A percentile compares a stretch with the other conserved stretches of the same genome.
phyloP scores from a whole-genome alignment of 2,797 vertebrate genomes.

The Sebastes matsubarae region DNA sequence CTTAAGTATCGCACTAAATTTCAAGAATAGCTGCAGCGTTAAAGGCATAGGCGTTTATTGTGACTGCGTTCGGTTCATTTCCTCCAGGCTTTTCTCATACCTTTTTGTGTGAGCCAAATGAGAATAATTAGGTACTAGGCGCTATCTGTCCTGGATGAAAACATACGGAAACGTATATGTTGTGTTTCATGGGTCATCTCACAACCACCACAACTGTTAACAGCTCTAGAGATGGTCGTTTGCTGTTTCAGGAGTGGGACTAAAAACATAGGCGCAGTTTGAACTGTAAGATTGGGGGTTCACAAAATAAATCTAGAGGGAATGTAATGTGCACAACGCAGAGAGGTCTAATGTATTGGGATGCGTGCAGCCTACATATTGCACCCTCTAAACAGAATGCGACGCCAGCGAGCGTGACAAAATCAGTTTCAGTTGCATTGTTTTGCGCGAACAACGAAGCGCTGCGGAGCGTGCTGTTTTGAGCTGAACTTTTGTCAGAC shows the following conservation, averaged over 20 bases:
- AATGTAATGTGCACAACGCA: no score
- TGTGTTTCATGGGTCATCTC: not conserved
- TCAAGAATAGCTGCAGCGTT: conserved; percentile 26
- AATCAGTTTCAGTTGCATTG: no score
- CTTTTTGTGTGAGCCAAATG: not conserved
- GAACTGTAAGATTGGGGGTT: no score
- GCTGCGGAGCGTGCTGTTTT: no score
- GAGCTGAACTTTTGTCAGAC: no score
- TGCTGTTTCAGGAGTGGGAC: not conserved
- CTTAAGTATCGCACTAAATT: conserved; percentile 28
- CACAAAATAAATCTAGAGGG: no score
- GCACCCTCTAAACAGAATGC: no score
- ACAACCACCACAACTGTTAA: not conserved
- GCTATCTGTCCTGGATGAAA: not conserved
- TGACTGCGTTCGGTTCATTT: conserved; percentile 23
- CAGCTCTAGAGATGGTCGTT: not conserved
- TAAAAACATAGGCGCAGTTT: not conserved
- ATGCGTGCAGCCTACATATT: no score
- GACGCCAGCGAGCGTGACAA: no score
- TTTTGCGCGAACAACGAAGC: no score
- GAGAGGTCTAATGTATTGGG: no score
- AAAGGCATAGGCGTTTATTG: conserved; percentile 1
- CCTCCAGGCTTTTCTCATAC: not conserved
- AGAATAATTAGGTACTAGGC: not conserved
- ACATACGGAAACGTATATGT: not conserved